These are phyloP conservation scores for Lordiphosa fenestrarum DNA, from an alignment of 2,888 invertebrate genomes.

Conservation along the genomic window DNA sequence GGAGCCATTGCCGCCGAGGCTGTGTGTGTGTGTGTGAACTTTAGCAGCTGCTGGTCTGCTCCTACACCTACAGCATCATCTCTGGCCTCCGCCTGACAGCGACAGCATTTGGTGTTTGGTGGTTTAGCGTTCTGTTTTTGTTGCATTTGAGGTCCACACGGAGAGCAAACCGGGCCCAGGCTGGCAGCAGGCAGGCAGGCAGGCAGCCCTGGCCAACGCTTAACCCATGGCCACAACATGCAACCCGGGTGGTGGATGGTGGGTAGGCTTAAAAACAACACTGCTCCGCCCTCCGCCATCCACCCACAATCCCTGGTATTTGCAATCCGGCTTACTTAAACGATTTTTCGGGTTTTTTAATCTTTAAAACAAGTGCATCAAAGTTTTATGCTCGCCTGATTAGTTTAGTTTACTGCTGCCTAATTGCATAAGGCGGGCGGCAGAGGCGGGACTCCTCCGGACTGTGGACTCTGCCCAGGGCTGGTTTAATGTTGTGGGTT, in stretches of 20 bases:
- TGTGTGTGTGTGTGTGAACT: constrained; percentile 49
- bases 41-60: constrained; percentile 63
- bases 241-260: constrained; percentile 3
- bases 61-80: background rate
- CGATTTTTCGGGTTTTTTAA: constrained; percentile 52
- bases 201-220: constrained; percentile 13
- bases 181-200: constrained; percentile 22
- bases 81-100: constrained; percentile 46
- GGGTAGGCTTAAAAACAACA: constrained; percentile 67
- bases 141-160: constrained; percentile 32
- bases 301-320: constrained; percentile 46
- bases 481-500: background rate
- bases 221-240: constrained; percentile 43
- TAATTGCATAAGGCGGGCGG: background rate
- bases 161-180: constrained; percentile 13
- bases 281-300: constrained; percentile 7
- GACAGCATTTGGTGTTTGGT: constrained; percentile 73
- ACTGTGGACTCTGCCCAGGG: background rate
- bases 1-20: background rate
- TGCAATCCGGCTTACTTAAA: constrained; percentile 50
- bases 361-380: constrained; percentile 62
- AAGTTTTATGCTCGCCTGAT: constrained; percentile 55
- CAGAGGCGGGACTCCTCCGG: too few species aligned
- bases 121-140: constrained; percentile 63
- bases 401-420: constrained; percentile 36